Evolutionary conservation across 1,140 invertebrate species (phyloP).

Genomic region (Drosophila serrata): DNA sequence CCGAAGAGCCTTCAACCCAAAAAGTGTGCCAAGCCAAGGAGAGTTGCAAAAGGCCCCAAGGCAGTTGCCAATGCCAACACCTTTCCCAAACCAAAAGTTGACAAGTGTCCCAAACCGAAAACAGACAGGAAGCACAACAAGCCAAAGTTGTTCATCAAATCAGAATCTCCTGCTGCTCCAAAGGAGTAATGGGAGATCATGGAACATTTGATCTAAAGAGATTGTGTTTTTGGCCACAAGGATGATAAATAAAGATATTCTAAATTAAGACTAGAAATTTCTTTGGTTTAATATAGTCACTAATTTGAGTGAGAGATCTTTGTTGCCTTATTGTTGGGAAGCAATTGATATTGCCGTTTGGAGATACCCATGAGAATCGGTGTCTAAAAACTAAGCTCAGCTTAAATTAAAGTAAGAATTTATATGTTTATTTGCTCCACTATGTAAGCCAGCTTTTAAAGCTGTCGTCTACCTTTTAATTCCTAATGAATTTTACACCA

Average conservation of each 20-base stretch:
- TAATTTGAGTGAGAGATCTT: no score
- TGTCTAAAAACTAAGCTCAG: no score
- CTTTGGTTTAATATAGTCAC: no score
- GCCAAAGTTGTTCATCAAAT: no score
- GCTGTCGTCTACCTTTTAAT: background rate
- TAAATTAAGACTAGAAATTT: background rate
- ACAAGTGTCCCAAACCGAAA: no score
- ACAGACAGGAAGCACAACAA: no score
- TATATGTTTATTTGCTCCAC: background rate
- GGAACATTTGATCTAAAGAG: background rate
- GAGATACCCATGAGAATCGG: no score
- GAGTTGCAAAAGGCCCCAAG: background rate
- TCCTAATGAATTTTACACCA: background rate
- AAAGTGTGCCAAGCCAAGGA: background rate
- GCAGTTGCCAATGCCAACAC: background rate
- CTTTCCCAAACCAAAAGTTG: background rate
- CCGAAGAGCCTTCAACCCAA: background rate
- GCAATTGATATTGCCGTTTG: no score
- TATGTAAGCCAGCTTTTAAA: background rate
- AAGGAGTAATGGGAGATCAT: background rate
- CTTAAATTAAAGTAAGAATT: background rate
- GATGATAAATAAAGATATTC: background rate
- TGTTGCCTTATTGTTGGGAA: no score
- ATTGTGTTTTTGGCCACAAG: background rate
- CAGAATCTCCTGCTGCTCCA: background rate